A percentile compares a stretch with the other conserved stretches of the same genome.
Conservation (phyloP, 2,797 vertebrate genomes). For the Urocyon cinereoargenteus region DNA sequence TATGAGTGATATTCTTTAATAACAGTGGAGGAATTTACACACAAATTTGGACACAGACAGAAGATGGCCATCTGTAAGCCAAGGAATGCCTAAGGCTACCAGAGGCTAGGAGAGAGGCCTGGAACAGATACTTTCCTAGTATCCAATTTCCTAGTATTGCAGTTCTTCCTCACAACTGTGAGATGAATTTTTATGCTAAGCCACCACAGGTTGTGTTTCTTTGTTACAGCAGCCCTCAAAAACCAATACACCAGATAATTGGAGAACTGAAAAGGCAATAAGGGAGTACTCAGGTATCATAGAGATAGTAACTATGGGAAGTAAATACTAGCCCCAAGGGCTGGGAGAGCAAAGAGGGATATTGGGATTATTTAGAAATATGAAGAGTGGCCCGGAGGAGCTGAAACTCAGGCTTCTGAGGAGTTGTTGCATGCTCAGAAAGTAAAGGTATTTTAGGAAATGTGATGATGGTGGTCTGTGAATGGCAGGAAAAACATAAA, state of each 20-base stretch:
- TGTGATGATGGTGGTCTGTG: not conserved
- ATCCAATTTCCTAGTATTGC: too few relatives aligned
- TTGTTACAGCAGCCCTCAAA: not conserved
- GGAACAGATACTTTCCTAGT: not conserved
- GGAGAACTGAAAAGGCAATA: not conserved
- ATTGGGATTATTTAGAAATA: not conserved
- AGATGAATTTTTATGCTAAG: not conserved
- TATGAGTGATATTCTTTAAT: not conserved
- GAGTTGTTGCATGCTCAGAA: not conserved
- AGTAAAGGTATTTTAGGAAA: not conserved
- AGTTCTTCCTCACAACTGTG: not conserved
- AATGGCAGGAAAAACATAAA: slow-evolving; percentile 6
- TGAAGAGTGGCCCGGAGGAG: not conserved
- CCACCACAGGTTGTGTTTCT: not conserved
- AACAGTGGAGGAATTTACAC: not conserved
- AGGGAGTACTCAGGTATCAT: not conserved
- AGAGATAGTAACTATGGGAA: not conserved
- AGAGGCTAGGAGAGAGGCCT: not conserved
- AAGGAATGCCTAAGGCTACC: not conserved
- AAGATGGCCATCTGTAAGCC: not conserved
- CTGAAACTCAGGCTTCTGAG: not conserved
- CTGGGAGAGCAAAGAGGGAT: slow-evolving; percentile 12
- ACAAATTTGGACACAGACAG: not conserved
- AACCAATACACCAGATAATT: not conserved
- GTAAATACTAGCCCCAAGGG: not conserved